Percentiles rank a stretch among this genome's conserved stretches.
Conservation (phyloP, 2,888 invertebrate species). For the Athetis lepigone region DNA sequence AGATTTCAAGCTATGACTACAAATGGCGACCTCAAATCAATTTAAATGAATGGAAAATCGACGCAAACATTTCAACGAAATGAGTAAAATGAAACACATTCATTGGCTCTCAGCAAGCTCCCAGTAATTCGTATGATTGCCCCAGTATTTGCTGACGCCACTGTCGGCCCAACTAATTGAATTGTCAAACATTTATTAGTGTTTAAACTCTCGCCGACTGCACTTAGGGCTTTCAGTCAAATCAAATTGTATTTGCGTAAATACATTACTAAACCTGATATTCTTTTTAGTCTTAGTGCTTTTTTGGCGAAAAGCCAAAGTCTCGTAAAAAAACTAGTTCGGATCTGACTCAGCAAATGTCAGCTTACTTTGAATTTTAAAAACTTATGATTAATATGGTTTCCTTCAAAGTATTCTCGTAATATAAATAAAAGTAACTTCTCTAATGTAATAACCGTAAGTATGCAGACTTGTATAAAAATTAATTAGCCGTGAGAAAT, state of each 20-base stretch:
- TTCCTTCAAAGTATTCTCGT: slow-evolving; percentile 10
- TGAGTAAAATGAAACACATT: slow-evolving; percentile 37
- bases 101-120: slow-evolving; percentile 42
- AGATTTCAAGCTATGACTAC: slow-evolving; percentile 31
- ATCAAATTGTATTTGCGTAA: slow-evolving; percentile 22
- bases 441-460: slow-evolving; percentile 46
- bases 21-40: slow-evolving; percentile 36
- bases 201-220: slow-evolving; percentile 30
- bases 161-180: slow-evolving; percentile 51
- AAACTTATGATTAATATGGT: slow-evolving; percentile 16
- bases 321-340: slow-evolving; percentile 16
- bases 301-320: slow-evolving; percentile 33
- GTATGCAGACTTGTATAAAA: slow-evolving; percentile 47
- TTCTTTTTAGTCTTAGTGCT: slow-evolving; percentile 6
- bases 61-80: slow-evolving; percentile 45
- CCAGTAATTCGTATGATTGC: slow-evolving; percentile 30
- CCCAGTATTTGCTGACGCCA: slow-evolving; percentile 29
- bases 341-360: slow-evolving; percentile 4
- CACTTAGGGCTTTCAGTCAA: slow-evolving; percentile 28
- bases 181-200: slow-evolving; percentile 58
- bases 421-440: slow-evolving; percentile 44
- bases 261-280: slow-evolving; percentile 1
- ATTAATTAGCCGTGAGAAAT: slow-evolving; percentile 57
- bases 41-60: slow-evolving; percentile 49
- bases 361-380: neutral